phyloP scores from a whole-genome alignment of 2,888 invertebrate species.

The Archaeoteleia sp. region DNA sequence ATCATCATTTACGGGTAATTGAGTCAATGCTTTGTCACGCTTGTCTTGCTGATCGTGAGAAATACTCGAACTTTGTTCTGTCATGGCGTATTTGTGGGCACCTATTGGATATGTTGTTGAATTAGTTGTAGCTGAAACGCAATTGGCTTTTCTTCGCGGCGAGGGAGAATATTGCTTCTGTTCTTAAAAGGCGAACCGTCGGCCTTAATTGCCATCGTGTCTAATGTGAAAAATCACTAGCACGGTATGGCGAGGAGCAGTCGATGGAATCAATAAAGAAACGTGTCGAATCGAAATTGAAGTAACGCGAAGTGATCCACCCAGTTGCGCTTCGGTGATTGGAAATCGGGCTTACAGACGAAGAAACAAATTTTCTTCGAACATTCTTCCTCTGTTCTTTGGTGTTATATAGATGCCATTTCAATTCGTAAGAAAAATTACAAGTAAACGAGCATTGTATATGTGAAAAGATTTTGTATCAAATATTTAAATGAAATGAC shows the following conservation, averaged over 20 bases:
- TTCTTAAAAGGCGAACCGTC: slow-evolving; percentile 24
- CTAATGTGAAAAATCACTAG: slow-evolving; percentile 46
- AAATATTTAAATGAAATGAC: not conserved
- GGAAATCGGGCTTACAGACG: slow-evolving; percentile 21
- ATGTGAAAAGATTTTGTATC: not conserved
- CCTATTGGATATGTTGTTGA: not conserved
- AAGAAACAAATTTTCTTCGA: slow-evolving; percentile 30
- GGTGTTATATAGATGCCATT: not conserved
- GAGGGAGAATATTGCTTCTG: slow-evolving; percentile 22
- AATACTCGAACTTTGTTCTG: no score
- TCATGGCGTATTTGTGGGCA: no score
- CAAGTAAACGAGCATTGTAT: slow-evolving; percentile 10
- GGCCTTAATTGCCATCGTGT: slow-evolving; percentile 40
- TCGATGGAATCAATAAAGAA: slow-evolving; percentile 50
- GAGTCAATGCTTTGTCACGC: no score
- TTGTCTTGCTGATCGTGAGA: no score
- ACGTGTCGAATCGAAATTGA: slow-evolving; percentile 48
- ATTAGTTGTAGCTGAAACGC: slow-evolving; percentile 7
- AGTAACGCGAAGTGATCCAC: slow-evolving; percentile 38
- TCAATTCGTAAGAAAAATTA: slow-evolving; percentile 17
- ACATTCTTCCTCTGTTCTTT: slow-evolving; percentile 3
- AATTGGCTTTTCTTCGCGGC: slow-evolving; percentile 22
- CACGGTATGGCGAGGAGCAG: slow-evolving; percentile 21
- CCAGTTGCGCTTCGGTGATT: slow-evolving; percentile 36
- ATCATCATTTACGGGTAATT: no score